Conservation (phyloP, 1,140 invertebrate genomes). For the Brachionus paranguensis region DNA sequence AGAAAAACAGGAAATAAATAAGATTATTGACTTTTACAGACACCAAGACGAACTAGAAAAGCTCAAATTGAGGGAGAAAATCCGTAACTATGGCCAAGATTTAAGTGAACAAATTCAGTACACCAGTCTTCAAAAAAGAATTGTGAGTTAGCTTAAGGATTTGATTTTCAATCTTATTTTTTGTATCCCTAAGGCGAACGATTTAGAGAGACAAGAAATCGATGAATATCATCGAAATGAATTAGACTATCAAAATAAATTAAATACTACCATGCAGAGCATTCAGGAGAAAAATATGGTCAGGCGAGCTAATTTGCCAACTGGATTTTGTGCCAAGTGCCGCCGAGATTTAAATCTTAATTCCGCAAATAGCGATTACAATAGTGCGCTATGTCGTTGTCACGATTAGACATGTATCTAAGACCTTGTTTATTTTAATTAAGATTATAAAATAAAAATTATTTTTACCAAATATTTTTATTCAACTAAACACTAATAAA, state of each 20-base stretch:
- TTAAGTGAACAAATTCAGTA: constrained; percentile 33
- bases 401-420: neutral
- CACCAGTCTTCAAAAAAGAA: neutral
- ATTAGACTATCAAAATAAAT: constrained; percentile 5
- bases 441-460: neutral
- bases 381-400: neutral
- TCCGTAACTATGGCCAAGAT: constrained; percentile 28
- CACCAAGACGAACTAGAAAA: constrained; percentile 10
- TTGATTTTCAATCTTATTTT: neutral
- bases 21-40: constrained; percentile 30
- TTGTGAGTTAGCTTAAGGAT: neutral
- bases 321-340: neutral
- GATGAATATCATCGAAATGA: neutral
- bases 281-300: neutral
- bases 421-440: neutral
- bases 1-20: constrained; percentile 9
- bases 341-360: constrained; percentile 3
- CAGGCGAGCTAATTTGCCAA: neutral
- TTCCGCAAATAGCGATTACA: constrained; percentile 12
- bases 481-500: neutral
- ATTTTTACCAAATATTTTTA: neutral
- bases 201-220: neutral
- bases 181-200: neutral
- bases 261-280: constrained; percentile 1
- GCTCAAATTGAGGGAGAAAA: neutral